Evolutionary conservation across 2,113 vertebrate genomes (phyloP), one percentile per base, ranked within the genome.

Genomic region (Pygathrix nemaeus): DNA sequence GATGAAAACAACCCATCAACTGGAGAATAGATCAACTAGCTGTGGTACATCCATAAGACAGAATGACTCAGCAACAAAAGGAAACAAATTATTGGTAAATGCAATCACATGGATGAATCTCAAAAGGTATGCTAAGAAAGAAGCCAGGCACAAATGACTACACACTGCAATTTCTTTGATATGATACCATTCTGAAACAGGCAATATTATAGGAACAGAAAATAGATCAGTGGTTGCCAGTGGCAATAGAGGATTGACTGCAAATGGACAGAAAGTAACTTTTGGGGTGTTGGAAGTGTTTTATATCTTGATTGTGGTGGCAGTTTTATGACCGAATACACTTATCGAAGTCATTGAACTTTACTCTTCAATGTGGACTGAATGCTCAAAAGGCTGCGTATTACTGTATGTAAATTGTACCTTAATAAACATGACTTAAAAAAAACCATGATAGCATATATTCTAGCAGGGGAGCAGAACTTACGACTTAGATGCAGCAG

Each of bases 341-440:
- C 32, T 61, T 90, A 40, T 78, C 43, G 85, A 86, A 92, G 14
- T 88, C 52, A 55, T 73, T 92, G 79, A 86, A 79, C 55, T 55
- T 50, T 89, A 82, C 7, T 17, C 23, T 86, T 80, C n/a, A 64
- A 1, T 64, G 27, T 64, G 61, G 61, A 64, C 61, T 30, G 61
- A 30, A 64, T 32, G 27, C 12, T 64, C 61, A 57, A 72, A 89
- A 92, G 59, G 11, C 68, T 79, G 61, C 45, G 16, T 90, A 73
- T 78, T 86, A n/a, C 8, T 64, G 9, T 38, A 61, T 93, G 27
- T 70, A 86, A 89, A 80, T 94, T 43, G 30, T 59, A 89, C 32
- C 70, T 43, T 79, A 96, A 88, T 90, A 90, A 92, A 79, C 8
- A 27, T 72, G 73, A 89, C 64, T 90, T 89, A 2, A 57, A 88